phyloP scores from a whole-genome alignment of 2,113 vertebrate species.

The Paedocypris sp. region DNA sequence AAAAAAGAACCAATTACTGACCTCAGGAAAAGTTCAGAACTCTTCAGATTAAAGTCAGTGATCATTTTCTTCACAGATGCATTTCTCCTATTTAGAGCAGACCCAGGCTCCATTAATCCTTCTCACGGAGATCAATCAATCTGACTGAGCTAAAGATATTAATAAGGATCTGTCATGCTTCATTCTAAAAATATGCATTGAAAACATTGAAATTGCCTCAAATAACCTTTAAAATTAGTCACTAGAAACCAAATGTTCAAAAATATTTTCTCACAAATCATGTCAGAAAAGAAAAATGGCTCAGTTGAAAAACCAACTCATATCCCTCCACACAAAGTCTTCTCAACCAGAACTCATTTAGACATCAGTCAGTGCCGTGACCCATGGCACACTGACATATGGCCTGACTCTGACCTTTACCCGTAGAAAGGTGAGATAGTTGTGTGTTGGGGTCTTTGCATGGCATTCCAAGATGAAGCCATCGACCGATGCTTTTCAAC shows the following conservation, averaged over 20 bases:
- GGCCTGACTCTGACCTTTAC: conserved; percentile 27
- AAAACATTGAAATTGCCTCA: too few species aligned
- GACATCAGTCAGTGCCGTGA: not conserved
- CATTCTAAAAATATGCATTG: too few species aligned
- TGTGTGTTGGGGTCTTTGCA: conserved; percentile 9
- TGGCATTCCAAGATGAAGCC: conserved; percentile 31
- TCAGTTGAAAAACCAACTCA: not conserved
- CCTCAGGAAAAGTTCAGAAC: conserved; percentile 72
- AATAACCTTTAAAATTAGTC: too few species aligned
- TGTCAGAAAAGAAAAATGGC: not conserved
- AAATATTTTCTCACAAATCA: too few species aligned
- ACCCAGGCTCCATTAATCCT: conserved; percentile 64
- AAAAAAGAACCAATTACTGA: conserved; percentile 70
- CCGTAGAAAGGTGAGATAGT: conserved; percentile 10
- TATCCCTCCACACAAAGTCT: not conserved
- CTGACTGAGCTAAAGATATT: conserved; percentile 54
- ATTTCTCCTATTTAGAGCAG: conserved; percentile 63
- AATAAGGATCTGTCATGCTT: conserved; percentile 55
- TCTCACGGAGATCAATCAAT: conserved; percentile 51
- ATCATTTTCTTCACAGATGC: conserved; percentile 71
- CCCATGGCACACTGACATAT: conserved; percentile 15
- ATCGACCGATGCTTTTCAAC: conserved; percentile 30
- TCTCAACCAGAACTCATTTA: not conserved
- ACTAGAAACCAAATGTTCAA: too few species aligned
- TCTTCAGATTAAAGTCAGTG: conserved; percentile 75